A percentile compares a stretch with the other conserved stretches of the same genome.
These are phyloP conservation scores for Lasioglossum albipes DNA, from an alignment of 1,140 invertebrate species.

Conservation along the genomic window DNA sequence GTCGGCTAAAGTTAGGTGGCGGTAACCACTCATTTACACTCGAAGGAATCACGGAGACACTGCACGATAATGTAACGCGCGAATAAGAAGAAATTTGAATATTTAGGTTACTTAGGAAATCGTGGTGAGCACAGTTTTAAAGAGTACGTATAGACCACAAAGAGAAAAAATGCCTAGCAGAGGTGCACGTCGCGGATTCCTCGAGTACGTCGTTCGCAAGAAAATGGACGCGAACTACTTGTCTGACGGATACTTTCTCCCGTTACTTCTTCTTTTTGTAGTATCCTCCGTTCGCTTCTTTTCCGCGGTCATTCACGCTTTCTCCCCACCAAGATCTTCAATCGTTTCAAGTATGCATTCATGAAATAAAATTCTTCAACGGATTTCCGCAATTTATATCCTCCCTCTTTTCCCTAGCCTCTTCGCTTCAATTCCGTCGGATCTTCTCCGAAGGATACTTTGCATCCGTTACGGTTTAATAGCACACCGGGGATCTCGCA, in stretches of 20 bases:
- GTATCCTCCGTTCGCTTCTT: constrained; percentile 28
- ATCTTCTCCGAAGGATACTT: background rate
- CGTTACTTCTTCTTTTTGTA: constrained; percentile 43
- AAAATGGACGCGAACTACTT: constrained; percentile 33
- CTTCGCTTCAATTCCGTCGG: background rate
- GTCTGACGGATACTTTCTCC: constrained; percentile 40
- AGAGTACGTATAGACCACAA: background rate
- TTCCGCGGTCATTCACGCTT: constrained; percentile 39
- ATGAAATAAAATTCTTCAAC: constrained; percentile 31
- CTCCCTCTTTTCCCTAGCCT: background rate
- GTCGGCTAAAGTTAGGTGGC: too few relatives aligned
- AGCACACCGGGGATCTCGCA: background rate
- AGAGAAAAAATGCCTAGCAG: background rate
- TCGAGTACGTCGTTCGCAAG: background rate
- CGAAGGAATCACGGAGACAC: too few relatives aligned
- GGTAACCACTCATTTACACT: too few relatives aligned
- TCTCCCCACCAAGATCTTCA: constrained; percentile 29
- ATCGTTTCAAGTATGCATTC: constrained; percentile 29
- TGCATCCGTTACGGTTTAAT: background rate
- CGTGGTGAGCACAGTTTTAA: too few relatives aligned
- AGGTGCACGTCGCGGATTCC: background rate
- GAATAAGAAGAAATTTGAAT: too few relatives aligned
- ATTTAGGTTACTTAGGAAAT: too few relatives aligned
- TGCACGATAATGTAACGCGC: too few relatives aligned
- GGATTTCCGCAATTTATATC: constrained; percentile 31